phyloP scores from a whole-genome alignment of 2,888 invertebrate genomes.

The Ochlodes sylvanus region DNA sequence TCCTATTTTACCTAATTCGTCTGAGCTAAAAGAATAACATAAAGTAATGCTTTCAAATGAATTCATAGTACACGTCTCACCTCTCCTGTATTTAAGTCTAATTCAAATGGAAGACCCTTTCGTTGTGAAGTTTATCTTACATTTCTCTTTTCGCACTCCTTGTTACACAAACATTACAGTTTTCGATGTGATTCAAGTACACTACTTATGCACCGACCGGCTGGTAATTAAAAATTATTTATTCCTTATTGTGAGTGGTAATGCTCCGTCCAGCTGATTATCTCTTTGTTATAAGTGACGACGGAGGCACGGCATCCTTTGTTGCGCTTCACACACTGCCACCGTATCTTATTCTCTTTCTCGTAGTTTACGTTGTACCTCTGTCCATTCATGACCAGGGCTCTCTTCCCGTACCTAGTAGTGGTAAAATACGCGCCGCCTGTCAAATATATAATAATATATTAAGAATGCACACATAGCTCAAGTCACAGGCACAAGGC shows the following conservation, averaged over 20 bases:
- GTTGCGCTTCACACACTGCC: constrained; percentile 43
- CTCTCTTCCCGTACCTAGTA: constrained; percentile 21
- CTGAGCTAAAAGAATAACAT: no score
- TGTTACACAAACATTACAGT: no score
- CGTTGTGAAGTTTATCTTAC: no score
- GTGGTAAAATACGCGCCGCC: constrained; percentile 5
- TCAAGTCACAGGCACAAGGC: no score
- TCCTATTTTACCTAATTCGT: no score
- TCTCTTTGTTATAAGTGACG: constrained; percentile 49
- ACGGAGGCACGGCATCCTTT: constrained; percentile 55
- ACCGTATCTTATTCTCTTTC: constrained; percentile 39
- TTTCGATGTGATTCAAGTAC: no score
- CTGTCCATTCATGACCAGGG: constrained; percentile 34
- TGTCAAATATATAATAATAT: neutral
- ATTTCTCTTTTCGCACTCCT: no score
- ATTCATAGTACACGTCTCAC: neutral
- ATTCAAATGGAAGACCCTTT: no score
- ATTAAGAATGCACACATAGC: no score
- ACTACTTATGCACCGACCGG: no score
- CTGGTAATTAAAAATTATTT: no score
- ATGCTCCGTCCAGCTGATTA: constrained; percentile 51
- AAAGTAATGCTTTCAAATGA: neutral
- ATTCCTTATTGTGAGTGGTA: constrained; percentile 45
- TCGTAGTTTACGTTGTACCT: constrained; percentile 40
- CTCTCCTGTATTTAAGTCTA: no score